These are phyloP conservation scores for Phrixothrix hirtus DNA, from an alignment of 2,888 invertebrate genomes.

Conservation along the genomic window DNA sequence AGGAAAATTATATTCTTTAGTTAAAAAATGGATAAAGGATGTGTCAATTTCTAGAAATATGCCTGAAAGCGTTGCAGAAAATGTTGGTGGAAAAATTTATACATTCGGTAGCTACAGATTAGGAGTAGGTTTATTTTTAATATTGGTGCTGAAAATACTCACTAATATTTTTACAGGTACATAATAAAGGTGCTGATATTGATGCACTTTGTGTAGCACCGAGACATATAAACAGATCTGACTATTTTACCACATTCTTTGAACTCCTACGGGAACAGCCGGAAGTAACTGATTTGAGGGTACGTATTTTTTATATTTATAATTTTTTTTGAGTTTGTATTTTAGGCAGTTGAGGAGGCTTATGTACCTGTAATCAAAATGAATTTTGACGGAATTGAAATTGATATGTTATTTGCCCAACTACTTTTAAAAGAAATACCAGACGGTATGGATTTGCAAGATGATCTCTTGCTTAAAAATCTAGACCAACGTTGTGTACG, in stretches of 20 bases:
- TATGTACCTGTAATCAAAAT: slow-evolving; percentile 99
- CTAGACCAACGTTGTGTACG: slow-evolving; percentile 95
- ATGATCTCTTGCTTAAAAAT: slow-evolving; percentile 90
- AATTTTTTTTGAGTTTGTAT: no score
- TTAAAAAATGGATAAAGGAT: slow-evolving; percentile 92
- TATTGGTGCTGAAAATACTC: not conserved
- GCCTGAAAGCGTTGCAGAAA: slow-evolving; percentile 86
- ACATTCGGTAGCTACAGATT: slow-evolving; percentile 98
- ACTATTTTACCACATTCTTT: slow-evolving; percentile 96
- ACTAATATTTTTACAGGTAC: slow-evolving; percentile 61
- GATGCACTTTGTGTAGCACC: slow-evolving; percentile 98
- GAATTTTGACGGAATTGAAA: slow-evolving; percentile 98
- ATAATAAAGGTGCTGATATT: slow-evolving; percentile 97
- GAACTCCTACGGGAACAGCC: slow-evolving; percentile 84
- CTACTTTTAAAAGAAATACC: slow-evolving; percentile 95
- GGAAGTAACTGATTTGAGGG: slow-evolving; percentile 82
- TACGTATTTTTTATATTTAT: no score
- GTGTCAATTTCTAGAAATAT: slow-evolving; percentile 88
- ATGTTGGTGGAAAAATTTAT: slow-evolving; percentile 96
- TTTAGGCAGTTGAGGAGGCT: slow-evolving; percentile 92
- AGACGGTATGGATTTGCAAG: slow-evolving; percentile 84
- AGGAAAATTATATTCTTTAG: slow-evolving; percentile 84
- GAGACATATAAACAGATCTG: slow-evolving; percentile 87
- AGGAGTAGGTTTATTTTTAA: slow-evolving; percentile 63
- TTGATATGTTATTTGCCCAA: slow-evolving; percentile 96